These are phyloP conservation scores for Drosophila mulleri DNA, from an alignment of 2,888 invertebrate species.

Conservation along the genomic window DNA sequence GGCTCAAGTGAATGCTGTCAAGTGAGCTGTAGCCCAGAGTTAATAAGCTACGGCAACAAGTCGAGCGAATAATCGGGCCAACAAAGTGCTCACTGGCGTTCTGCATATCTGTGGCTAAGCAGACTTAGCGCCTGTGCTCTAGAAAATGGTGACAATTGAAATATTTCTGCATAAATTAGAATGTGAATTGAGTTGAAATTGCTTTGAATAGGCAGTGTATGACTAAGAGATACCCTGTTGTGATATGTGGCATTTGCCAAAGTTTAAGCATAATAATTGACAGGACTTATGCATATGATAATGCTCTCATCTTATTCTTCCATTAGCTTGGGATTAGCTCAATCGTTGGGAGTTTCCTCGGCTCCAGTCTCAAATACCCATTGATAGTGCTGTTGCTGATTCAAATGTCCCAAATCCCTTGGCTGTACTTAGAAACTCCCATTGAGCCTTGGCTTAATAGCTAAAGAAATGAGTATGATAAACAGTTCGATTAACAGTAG, in stretches of 20 bases:
- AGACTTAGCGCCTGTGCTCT: background rate
- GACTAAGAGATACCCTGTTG: background rate
- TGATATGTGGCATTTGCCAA: no score
- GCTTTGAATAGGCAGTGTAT: background rate
- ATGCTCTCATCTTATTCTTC: background rate
- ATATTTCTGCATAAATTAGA: constrained; percentile 1
- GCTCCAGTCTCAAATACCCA: background rate
- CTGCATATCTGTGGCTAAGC: background rate
- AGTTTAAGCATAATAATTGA: background rate
- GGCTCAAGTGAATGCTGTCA: constrained; percentile 14
- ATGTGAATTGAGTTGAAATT: background rate
- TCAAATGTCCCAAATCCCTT: background rate
- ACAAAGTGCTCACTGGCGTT: background rate
- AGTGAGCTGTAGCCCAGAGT: constrained; percentile 12
- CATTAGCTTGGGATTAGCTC: background rate
- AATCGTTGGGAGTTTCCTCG: background rate
- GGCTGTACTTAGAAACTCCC: background rate
- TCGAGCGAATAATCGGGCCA: background rate
- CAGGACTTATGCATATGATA: background rate
- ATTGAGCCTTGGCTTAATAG: background rate
- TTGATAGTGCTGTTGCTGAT: background rate
- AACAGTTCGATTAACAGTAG: background rate
- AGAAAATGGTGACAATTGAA: background rate
- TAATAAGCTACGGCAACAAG: constrained; percentile 40
- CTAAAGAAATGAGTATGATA: background rate